Percentiles rank a stretch among this genome's conserved stretches.
These are phyloP conservation scores for Drosophila nr. perissopoda DNA, from an alignment of 2,888 invertebrate genomes.

Conservation along the genomic window DNA sequence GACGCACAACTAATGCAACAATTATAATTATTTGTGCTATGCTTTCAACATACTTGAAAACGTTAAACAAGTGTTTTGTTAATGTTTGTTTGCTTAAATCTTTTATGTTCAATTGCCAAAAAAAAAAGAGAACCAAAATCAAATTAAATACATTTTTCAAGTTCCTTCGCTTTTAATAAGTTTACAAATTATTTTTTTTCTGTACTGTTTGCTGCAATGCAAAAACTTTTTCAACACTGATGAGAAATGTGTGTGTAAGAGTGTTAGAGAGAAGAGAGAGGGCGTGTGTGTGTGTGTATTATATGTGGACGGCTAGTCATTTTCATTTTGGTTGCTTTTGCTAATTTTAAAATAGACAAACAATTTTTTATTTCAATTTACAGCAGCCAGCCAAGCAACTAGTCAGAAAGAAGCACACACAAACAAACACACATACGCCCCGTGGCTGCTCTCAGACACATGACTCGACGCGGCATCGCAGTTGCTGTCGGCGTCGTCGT, in stretches of 20 bases:
- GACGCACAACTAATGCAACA: conserved; percentile 19
- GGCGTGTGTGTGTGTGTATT: neutral
- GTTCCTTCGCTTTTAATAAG: conserved; percentile 43
- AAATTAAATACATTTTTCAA: conserved; percentile 63
- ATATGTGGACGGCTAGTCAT: conserved; percentile 60
- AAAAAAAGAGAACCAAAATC: conserved; percentile 34
- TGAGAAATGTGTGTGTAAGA: neutral
- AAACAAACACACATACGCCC: conserved; percentile 12
- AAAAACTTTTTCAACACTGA: conserved; percentile 50
- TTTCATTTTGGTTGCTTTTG: conserved; percentile 73
- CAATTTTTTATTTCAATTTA: conserved; percentile 77
- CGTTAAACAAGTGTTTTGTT: conserved; percentile 78
- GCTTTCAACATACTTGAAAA: conserved; percentile 75
- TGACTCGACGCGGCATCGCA: conserved; percentile 46
- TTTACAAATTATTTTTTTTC: conserved; percentile 12
- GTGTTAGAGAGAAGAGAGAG: neutral
- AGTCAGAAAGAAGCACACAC: conserved; percentile 24
- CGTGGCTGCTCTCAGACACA: conserved; percentile 53
- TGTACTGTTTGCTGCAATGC: conserved; percentile 26
- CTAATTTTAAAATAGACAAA: conserved; percentile 80
- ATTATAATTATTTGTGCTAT: conserved; percentile 19
- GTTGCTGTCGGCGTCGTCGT: conserved; percentile 7
- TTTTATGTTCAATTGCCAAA: conserved; percentile 63
- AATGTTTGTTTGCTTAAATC: conserved; percentile 77
- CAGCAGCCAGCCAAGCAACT: conserved; percentile 49